A percentile compares a stretch with the other conserved stretches of the same genome.
phyloP scores from a whole-genome alignment of 2,888 invertebrate genomes.

The Gonocerus acuteangulatus region DNA sequence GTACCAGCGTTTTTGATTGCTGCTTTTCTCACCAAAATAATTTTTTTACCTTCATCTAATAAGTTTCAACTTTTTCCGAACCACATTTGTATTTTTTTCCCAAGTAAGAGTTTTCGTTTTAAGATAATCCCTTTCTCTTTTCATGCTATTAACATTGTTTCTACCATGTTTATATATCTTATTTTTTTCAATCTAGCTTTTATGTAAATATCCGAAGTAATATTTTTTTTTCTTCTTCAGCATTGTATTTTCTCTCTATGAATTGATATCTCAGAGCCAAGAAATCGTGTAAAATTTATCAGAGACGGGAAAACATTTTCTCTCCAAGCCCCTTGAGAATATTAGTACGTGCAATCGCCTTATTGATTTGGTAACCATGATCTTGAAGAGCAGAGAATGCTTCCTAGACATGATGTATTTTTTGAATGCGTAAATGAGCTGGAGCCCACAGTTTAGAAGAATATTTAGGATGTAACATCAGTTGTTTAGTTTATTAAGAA shows the following conservation, averaged over 20 bases:
- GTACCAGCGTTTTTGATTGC: constrained; percentile 24
- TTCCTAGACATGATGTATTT: constrained; percentile 75
- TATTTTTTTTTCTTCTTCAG: constrained; percentile 39
- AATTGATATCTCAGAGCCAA: constrained; percentile 35
- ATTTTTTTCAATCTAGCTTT: constrained; percentile 1
- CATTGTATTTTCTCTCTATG: constrained; percentile 42
- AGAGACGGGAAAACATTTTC: constrained; percentile 76
- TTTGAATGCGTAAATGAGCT: constrained; percentile 76
- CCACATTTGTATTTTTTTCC: constrained; percentile 14
- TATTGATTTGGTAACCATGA: constrained; percentile 53
- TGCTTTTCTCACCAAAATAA: constrained; percentile 1
- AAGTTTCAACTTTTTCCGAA: not conserved
- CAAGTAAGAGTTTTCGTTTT: not conserved
- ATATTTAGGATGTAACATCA: constrained; percentile 43
- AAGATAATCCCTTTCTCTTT: not conserved
- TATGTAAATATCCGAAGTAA: not conserved
- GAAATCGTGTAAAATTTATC: constrained; percentile 78
- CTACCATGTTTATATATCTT: constrained; percentile 25
- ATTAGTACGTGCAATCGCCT: constrained; percentile 64
- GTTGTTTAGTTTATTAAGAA: too few relatives aligned
- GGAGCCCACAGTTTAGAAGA: constrained; percentile 60
- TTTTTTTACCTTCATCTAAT: not conserved
- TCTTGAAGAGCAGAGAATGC: constrained; percentile 59
- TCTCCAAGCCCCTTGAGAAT: constrained; percentile 83
- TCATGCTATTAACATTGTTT: not conserved